Base-by-base conservation (phyloP, 2,888 invertebrate genomes). In the Bombylius major region DNA sequence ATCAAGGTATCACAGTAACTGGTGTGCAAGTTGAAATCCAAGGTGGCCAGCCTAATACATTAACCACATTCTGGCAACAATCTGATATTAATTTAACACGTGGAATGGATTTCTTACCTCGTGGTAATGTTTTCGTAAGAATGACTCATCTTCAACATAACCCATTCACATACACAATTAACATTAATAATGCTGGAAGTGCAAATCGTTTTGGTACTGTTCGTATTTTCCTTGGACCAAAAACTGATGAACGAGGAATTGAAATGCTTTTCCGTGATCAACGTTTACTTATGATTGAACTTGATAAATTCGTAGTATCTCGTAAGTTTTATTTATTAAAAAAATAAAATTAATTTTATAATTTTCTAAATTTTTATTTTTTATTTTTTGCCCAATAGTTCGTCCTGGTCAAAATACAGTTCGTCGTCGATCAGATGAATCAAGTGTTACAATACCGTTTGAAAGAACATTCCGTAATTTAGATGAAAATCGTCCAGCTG, bases 401-500 rank as follows among this genome's bases (percentile, higher is more conserved):
- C 76, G 76, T 45, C 77, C 81, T 5, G 86, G 86, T 5, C 70
- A 71, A 61, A 86, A 84, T 68, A 79, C 76, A 0, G 77, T 89
- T 56, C 77, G 75, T 0, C 81, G 84, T 5, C 68, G 71, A 45
- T 87, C 87, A 11, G 65, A 70, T 5, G 80, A 86, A 46, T 88
- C 89, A 0, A 82, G 86, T 0, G 83, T 90, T 33, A 89, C 87
- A 11, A 85, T 87, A 65, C 87, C 87, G 1, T 87, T 84, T 70
- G 87, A 86, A 68, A 77, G 83, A 58, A 87, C 85, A 9, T 89
- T 87, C 81, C 79, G 84, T 5, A 79, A 81, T 67, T 68, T 83
- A 60, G 83, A 84, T 65, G 63, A 67, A 1, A 74, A 69, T 46
- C 76, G 84, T 1, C 82, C 84, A 0, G 58, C 66, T 23, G 78